Evolutionary conservation across 2,113 vertebrate genomes (phyloP).

Genomic region (Synchiropus splendidus): DNA sequence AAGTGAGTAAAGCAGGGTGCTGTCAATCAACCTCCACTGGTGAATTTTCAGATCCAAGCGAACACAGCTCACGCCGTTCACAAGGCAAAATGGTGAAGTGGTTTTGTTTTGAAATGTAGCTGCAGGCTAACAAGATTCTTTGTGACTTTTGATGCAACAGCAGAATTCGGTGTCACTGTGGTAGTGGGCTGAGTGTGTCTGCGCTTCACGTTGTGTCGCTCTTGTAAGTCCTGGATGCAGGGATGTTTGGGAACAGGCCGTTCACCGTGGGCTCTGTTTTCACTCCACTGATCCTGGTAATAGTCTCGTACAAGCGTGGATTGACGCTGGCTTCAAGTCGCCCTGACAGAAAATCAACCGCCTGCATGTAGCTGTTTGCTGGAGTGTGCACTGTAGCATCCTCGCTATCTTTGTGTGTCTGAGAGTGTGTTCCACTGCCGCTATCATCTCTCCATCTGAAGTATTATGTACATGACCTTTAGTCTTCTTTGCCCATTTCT

Average conservation of each 20-base stretch:
- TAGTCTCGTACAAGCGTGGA: constrained; percentile 43
- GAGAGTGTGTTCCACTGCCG: too few species aligned
- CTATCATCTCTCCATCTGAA: too few species aligned
- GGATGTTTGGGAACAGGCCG: constrained; percentile 29
- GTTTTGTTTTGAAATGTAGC: constrained; percentile 13
- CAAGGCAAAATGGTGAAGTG: neutral
- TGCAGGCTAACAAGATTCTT: constrained; percentile 25
- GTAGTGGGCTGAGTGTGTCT: neutral
- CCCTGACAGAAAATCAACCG: constrained; percentile 62
- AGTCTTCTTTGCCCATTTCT: too few species aligned
- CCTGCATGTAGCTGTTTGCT: constrained; percentile 54
- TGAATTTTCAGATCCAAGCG: constrained; percentile 28
- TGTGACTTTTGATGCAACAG: constrained; percentile 29
- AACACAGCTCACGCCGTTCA: neutral
- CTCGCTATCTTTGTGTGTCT: too few species aligned
- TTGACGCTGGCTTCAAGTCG: constrained; percentile 42
- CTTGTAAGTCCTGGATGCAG: constrained; percentile 8
- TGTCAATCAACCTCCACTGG: too few species aligned
- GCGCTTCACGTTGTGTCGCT: too few species aligned
- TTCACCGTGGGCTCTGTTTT: constrained; percentile 31
- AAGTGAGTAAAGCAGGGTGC: too few species aligned
- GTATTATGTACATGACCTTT: too few species aligned
- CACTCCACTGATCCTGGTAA: constrained; percentile 53
- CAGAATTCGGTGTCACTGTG: neutral
- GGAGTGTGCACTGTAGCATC: constrained; percentile 25